phyloP scores from a whole-genome alignment of 2,888 invertebrate genomes.

The Thera britannica region DNA sequence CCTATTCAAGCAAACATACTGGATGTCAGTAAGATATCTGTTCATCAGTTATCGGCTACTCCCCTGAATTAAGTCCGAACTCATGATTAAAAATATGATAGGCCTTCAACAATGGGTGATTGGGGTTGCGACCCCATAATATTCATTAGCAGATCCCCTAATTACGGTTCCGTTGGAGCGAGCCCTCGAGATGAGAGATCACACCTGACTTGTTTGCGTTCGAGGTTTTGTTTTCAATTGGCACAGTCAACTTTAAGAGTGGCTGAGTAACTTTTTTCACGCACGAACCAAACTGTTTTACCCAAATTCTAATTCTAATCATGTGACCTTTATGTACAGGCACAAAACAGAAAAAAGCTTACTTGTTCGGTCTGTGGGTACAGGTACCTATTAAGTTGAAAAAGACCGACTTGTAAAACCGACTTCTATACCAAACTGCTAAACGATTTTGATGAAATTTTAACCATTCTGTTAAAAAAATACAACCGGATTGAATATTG shows the following conservation, averaged over 20 bases:
- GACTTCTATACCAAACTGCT: no score
- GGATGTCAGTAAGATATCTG: slow-evolving; percentile 1
- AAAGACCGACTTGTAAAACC: no score
- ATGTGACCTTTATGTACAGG: no score
- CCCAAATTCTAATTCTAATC: no score
- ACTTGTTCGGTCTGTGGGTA: no score
- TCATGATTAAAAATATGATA: slow-evolving; percentile 64
- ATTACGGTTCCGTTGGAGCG: slow-evolving; percentile 66
- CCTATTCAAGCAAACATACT: no score
- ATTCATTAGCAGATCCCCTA: slow-evolving; percentile 79
- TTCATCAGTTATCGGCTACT: slow-evolving; percentile 20
- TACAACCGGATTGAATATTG: no score
- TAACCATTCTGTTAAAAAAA: no score
- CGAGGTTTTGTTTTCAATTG: slow-evolving; percentile 68
- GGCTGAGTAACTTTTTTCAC: neutral
- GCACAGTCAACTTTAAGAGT: slow-evolving; percentile 6
- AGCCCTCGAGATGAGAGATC: slow-evolving; percentile 62
- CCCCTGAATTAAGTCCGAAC: slow-evolving; percentile 21
- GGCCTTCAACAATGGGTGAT: slow-evolving; percentile 66
- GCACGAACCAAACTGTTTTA: neutral
- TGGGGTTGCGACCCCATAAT: slow-evolving; percentile 76
- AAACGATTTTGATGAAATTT: no score
- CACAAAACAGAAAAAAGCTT: no score
- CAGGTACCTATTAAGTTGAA: no score
- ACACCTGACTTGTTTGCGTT: slow-evolving; percentile 75